These are phyloP conservation scores for Rutpela maculata DNA, from an alignment of 2,888 invertebrate species.

Conservation along the genomic window DNA sequence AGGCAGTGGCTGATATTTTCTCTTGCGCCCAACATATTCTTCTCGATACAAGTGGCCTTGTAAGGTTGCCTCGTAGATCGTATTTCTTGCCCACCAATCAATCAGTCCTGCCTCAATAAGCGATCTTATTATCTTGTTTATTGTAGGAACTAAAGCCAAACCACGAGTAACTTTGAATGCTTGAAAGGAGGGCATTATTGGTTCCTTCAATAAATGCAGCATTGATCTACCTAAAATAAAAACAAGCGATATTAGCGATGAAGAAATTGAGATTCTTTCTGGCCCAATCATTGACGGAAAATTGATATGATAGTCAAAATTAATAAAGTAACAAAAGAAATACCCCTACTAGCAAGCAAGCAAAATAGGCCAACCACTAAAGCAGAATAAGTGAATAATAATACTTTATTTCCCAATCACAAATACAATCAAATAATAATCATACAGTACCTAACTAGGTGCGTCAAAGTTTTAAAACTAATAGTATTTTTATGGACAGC, in stretches of 20 bases:
- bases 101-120: neutral
- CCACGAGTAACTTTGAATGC: neutral
- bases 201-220: neutral
- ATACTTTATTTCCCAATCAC: no score
- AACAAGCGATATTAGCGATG: neutral
- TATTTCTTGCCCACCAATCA: neutral
- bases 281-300: no score
- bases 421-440: no score
- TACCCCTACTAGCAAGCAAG: no score
- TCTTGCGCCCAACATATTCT: neutral
- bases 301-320: no score
- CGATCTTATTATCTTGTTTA: neutral
- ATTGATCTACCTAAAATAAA: constrained; percentile 3
- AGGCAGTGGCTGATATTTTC: neutral
- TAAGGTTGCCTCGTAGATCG: neutral
- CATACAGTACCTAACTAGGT: no score
- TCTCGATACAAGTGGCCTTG: neutral
- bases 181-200: neutral
- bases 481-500: no score
- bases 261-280: no score
- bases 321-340: no score
- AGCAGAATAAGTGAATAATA: no score
- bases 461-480: no score
- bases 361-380: no score
- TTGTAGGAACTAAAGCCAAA: neutral